Base-by-base conservation (phyloP, 2,888 invertebrate species). In the Chirona hameri region DNA sequence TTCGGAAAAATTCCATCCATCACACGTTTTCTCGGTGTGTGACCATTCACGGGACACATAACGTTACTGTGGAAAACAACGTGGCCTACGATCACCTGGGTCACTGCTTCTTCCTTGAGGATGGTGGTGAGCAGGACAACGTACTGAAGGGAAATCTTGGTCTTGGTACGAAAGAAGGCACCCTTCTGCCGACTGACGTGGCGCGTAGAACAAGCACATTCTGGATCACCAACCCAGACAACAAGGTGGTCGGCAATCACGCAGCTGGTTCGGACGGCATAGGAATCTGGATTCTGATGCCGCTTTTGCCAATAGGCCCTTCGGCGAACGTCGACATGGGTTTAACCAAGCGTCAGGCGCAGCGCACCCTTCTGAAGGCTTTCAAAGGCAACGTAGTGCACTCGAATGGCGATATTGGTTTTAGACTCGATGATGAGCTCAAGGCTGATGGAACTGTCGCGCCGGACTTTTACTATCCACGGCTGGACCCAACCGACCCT, bases 21-120 rank as follows among this genome's bases (percentile, higher is more conserved):
- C n/a, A 79, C 48, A 79, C 79, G 24, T 79, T 79, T 14, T 21
- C 79, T 1, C 46, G 79, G 24, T 79, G 79, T 24, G 21, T 79
- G 24, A 79, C 79, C 79, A 3, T 79, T n/a, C 79, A 79, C n/a
- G 79, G 48, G 3, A 79, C 79, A 9, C 18, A n/a, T 46, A 24
- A 24, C 24, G 24, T 79, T 1, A 18, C 24, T 9, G 48, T 48
- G 5, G n/a, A 79, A 14, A 39, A 48, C n/a, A 79, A 79, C 79
- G 10, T 79, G 46, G 79, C 46, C 4, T 79, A 18, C 48, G n/a
- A 48, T 4, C 79, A 79, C 27, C 7, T n/a, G n/a, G 79, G 79
- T 18, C 79, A 79, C 27, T 79, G 79, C 24, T 79, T 48, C n/a
- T 79, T 79, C 79, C 48, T 79, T n/a, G 79, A 79, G 18, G 79